Conservation (phyloP, 2,113 vertebrate genomes). For the Ptilorrhoa leucosticta region DNA sequence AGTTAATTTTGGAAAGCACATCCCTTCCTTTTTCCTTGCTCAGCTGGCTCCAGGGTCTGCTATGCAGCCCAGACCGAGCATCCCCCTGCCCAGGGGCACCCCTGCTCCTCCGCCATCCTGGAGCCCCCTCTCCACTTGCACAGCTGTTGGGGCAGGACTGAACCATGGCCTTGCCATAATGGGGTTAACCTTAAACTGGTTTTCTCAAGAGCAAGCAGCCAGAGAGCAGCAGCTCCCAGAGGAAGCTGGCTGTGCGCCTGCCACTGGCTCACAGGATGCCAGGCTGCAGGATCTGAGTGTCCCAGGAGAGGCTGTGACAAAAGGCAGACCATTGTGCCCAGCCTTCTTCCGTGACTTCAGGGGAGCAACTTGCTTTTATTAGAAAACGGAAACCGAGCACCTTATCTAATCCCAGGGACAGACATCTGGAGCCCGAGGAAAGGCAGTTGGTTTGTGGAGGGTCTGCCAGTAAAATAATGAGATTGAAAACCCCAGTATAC, state of each 20-base stretch:
- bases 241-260: not conserved
- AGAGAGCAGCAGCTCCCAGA: not conserved
- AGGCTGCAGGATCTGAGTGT: not conserved
- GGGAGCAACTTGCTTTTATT: not conserved
- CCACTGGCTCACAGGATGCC: not conserved
- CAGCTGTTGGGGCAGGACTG: not conserved
- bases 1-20: not conserved
- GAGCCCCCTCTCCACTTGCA: not conserved
- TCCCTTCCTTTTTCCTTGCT: not conserved
- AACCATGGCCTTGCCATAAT: fast-evolving
- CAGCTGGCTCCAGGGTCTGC: not conserved
- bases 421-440: not conserved
- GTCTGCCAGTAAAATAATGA: not conserved
- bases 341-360: not conserved
- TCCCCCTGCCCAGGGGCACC: not conserved
- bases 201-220: not conserved
- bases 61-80: fast-evolving
- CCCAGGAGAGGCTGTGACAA: not conserved
- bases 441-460: not conserved
- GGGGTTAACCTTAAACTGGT: not conserved
- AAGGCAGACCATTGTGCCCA: not conserved
- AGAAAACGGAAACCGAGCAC: not conserved
- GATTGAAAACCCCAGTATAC: not conserved
- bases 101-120: not conserved
- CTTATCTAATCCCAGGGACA: not conserved